A percentile compares a stretch with the other conserved stretches of the same genome.
These are phyloP conservation scores for Lochmaea crataegi DNA, from an alignment of 2,888 invertebrate species.

Conservation along the genomic window DNA sequence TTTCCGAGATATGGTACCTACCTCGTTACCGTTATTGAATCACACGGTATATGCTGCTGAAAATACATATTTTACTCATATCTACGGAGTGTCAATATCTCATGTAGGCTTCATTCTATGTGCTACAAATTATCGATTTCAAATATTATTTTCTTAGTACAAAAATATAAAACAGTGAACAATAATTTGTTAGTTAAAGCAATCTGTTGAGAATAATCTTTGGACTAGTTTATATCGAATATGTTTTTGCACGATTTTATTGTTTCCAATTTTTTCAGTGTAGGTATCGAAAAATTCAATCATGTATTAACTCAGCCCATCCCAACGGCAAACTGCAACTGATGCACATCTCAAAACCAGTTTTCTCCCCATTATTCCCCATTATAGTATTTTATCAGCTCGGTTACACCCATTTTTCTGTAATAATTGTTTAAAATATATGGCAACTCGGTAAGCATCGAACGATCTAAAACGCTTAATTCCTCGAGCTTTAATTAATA, in stretches of 20 bases:
- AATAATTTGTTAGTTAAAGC: not conserved
- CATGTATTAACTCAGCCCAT: conserved; percentile 4
- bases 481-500: not conserved
- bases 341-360: conserved; percentile 28
- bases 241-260: conserved; percentile 9
- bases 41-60: no score
- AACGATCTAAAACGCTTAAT: not conserved
- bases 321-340: conserved; percentile 28
- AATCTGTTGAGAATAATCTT: not conserved
- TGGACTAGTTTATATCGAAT: no score
- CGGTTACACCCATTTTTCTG: conserved; percentile 29
- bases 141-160: no score
- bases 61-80: no score
- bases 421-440: conserved; percentile 22
- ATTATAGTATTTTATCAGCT: conserved; percentile 12
- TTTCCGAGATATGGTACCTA: no score
- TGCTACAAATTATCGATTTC: no score
- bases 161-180: not conserved
- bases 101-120: no score
- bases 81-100: no score
- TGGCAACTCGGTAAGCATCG: not conserved
- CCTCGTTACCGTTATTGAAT: no score
- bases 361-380: conserved; percentile 9
- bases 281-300: conserved; percentile 12
- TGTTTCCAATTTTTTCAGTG: not conserved